phyloP scores from a whole-genome alignment of 2,797 vertebrate species.

The Adrianichthys oophorus region DNA sequence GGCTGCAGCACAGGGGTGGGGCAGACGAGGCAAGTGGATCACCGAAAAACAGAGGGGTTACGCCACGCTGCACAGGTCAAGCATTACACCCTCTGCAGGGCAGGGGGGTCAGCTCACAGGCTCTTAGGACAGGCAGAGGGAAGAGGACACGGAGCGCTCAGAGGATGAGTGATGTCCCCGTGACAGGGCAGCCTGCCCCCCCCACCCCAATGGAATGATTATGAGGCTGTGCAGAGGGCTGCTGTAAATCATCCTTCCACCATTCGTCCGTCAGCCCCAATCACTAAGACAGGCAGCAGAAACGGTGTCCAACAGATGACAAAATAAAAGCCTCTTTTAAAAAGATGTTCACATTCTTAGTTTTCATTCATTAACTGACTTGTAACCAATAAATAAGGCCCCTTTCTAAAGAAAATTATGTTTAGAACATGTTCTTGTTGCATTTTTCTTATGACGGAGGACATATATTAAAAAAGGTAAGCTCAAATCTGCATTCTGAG shows the following conservation, averaged over 20 bases:
- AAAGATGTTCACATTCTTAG: slow-evolving; percentile 36
- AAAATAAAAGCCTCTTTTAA: slow-evolving; percentile 36
- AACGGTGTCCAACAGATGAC: slow-evolving; percentile 19
- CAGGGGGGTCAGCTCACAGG: slow-evolving; percentile 42
- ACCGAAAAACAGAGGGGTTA: slow-evolving; percentile 30
- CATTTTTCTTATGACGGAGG: no score
- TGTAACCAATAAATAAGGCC: slow-evolving; percentile 45
- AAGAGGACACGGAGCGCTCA: slow-evolving; percentile 22
- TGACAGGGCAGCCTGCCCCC: slow-evolving; percentile 59
- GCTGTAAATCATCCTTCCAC: slow-evolving; percentile 64
- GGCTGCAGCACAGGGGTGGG: slow-evolving; percentile 56
- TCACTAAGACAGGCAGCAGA: slow-evolving; percentile 39
- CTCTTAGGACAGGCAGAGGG: slow-evolving; percentile 26
- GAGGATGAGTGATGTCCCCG: slow-evolving; percentile 57
- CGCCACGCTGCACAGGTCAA: slow-evolving; percentile 26
- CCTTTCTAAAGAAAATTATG: no score
- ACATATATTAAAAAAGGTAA: no score
- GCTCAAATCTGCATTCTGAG: no score
- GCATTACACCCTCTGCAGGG: slow-evolving; percentile 26
- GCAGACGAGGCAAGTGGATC: slow-evolving; percentile 23
- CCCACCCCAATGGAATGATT: slow-evolving; percentile 64
- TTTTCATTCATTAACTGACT: slow-evolving; percentile 53
- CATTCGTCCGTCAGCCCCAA: slow-evolving; percentile 55
- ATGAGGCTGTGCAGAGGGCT: slow-evolving; percentile 63
- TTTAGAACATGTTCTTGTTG: no score